These are phyloP conservation scores for Epicauta chinensis DNA, from an alignment of 1,140 invertebrate species.

Conservation along the genomic window DNA sequence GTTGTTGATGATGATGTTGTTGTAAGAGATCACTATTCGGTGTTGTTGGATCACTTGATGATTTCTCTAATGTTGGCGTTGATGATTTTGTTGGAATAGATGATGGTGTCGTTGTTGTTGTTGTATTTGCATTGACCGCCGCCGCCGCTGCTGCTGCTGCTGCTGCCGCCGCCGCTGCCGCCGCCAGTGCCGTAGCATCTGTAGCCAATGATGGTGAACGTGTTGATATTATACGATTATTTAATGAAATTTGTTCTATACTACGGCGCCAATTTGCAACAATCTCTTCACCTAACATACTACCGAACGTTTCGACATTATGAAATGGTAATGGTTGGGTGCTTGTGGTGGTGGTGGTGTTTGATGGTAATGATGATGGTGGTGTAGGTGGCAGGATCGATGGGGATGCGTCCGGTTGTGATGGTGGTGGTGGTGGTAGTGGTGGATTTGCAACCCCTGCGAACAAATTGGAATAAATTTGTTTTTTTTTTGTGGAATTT, in stretches of 20 bases:
- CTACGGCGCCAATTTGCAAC: constrained; percentile 70
- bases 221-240: constrained; percentile 25
- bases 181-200: constrained; percentile 28
- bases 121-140: constrained; percentile 40
- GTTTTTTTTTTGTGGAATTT: too few relatives aligned
- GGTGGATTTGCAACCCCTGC: constrained; percentile 39
- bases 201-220: constrained; percentile 29
- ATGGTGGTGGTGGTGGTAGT: constrained; percentile 39
- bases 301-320: constrained; percentile 64
- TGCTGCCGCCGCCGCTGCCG: constrained; percentile 38
- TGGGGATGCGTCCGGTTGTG: constrained; percentile 37
- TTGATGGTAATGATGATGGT: constrained; percentile 42
- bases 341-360: constrained; percentile 49
- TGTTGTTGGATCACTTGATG: too few relatives aligned
- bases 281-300: constrained; percentile 68
- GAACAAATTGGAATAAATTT: constrained; percentile 27
- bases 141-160: constrained; percentile 28
- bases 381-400: constrained; percentile 26
- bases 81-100: neutral
- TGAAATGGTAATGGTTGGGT: constrained; percentile 54
- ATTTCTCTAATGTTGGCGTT: too few relatives aligned
- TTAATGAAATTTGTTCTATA: constrained; percentile 48
- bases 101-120: constrained; percentile 34
- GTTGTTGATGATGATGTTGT: constrained; percentile 42
- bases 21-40: constrained; percentile 6